Evolutionary conservation across 2,888 invertebrate species (phyloP).

Genomic region (Gymnoscelis rufifasciata): DNA sequence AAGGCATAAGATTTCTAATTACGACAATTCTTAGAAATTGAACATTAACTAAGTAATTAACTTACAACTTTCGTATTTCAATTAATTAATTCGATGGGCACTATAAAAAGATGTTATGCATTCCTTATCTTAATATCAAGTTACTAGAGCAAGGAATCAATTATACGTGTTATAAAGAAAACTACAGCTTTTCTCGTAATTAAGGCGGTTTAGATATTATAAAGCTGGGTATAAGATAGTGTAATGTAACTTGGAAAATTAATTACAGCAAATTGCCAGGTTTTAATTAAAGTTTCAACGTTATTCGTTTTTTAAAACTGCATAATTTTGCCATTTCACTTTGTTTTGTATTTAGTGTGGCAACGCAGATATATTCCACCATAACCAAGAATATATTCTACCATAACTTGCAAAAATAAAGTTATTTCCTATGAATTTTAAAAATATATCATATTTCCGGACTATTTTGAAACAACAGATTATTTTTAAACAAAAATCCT

Average conservation of each 20-base stretch:
- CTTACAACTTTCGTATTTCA: neutral
- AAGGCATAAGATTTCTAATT: neutral
- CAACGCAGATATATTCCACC: no score
- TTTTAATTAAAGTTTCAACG: neutral
- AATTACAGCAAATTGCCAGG: neutral
- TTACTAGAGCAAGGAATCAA: constrained; percentile 21
- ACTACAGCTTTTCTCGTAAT: constrained; percentile 17
- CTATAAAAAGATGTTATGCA: neutral
- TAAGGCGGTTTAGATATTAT: constrained; percentile 7
- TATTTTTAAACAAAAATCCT: no score
- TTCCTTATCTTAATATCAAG: constrained; percentile 11
- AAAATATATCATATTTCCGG: no score
- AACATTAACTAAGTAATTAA: neutral
- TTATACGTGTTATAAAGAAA: constrained; percentile 20
- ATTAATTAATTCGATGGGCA: neutral
- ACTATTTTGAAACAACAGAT: no score
- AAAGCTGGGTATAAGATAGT: neutral
- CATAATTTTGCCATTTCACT: no score
- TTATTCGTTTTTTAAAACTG: no score
- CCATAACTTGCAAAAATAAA: no score
- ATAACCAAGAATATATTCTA: no score
- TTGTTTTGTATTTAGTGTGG: no score
- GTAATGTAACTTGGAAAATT: neutral
- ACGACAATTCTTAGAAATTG: no score
- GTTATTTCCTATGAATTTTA: no score